phyloP scores from a whole-genome alignment of 2,888 invertebrate species.

The Spilosoma lubricipeda region DNA sequence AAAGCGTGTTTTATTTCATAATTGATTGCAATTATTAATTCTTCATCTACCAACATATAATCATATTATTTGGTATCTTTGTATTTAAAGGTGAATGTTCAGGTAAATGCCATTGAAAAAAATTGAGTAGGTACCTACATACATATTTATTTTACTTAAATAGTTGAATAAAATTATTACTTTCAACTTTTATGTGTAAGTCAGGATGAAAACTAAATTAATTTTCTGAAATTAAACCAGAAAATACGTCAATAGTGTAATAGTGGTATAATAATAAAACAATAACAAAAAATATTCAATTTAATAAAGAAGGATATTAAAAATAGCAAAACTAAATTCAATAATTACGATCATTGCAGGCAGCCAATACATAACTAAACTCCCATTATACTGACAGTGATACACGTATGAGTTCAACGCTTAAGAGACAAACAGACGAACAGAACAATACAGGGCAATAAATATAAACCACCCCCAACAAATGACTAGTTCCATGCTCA shows the following conservation, averaged over 20 bases:
- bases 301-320: not conserved
- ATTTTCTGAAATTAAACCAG: too few species aligned
- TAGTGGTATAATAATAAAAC: not conserved
- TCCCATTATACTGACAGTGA: not conserved
- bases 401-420: not conserved
- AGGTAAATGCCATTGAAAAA: too few species aligned
- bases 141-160: too few species aligned
- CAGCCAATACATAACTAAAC: not conserved
- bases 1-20: constrained; percentile 28
- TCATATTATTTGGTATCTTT: not conserved
- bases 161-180: too few species aligned
- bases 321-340: not conserved
- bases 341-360: not conserved
- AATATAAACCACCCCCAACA: not conserved
- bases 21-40: not conserved
- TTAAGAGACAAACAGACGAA: not conserved
- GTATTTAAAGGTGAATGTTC: too few species aligned
- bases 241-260: not conserved
- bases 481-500: not conserved
- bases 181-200: too few species aligned
- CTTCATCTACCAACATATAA: not conserved
- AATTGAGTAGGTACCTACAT: too few species aligned
- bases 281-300: not conserved
- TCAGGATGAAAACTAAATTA: too few species aligned
- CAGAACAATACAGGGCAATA: not conserved